Evolutionary conservation across 2,888 invertebrate genomes (phyloP).

Genomic region (Chorisops tibialis): DNA sequence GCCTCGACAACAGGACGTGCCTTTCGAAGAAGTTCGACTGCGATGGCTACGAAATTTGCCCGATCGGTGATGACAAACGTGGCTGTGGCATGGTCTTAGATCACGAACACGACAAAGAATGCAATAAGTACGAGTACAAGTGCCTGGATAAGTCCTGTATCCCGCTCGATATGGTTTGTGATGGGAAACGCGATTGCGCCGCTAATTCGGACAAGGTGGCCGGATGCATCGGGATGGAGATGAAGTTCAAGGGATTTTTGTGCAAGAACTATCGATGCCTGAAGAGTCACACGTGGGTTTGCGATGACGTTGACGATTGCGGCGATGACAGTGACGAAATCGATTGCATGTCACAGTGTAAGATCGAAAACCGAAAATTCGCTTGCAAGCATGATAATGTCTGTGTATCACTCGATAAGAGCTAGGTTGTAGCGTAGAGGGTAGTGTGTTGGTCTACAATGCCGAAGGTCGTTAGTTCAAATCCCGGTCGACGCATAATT

Average conservation of each 20-base stretch:
- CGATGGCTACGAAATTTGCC: slow-evolving; percentile 66
- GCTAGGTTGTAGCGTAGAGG: no score
- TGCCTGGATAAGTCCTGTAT: slow-evolving; percentile 59
- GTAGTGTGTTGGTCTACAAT: no score
- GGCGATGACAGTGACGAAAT: slow-evolving; percentile 57
- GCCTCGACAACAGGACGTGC: slow-evolving; percentile 57
- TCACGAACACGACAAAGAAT: slow-evolving; percentile 25
- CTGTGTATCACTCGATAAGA: slow-evolving; percentile 59
- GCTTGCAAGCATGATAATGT: slow-evolving; percentile 55
- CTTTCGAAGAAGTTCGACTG: slow-evolving; percentile 69
- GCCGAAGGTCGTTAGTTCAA: no score
- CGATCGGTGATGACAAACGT: slow-evolving; percentile 64
- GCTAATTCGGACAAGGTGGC: slow-evolving; percentile 67
- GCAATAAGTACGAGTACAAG: slow-evolving; percentile 43
- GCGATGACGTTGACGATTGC: slow-evolving; percentile 59
- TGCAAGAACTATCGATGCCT: slow-evolving; percentile 60
- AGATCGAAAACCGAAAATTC: slow-evolving; percentile 53
- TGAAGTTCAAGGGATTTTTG: slow-evolving; percentile 60
- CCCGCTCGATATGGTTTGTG: slow-evolving; percentile 64
- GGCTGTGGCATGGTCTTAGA: slow-evolving; percentile 37
- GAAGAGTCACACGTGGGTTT: slow-evolving; percentile 53
- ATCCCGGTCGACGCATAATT: no score
- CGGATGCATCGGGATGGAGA: slow-evolving; percentile 48
- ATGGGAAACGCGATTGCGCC: slow-evolving; percentile 67
- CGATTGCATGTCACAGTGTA: slow-evolving; percentile 54